Evolutionary conservation across 2,888 invertebrate species (phyloP).

Genomic region (Cataglyphis albicans): DNA sequence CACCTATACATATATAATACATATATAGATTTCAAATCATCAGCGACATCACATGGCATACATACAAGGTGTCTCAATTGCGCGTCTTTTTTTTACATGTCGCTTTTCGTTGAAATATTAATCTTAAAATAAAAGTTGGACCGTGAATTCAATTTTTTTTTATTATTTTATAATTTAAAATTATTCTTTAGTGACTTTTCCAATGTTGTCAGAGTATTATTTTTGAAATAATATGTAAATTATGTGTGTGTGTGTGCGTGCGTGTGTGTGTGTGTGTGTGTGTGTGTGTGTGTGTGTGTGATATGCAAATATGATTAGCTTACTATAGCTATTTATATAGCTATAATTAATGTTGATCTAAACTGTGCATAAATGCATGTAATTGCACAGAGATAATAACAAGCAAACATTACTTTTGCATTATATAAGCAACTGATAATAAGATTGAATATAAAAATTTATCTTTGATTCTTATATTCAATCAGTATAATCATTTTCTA

Average conservation of each 20-base stretch:
- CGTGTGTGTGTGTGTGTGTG: too few relatives aligned
- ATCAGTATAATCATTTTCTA: background rate
- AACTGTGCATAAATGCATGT: background rate
- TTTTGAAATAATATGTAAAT: background rate
- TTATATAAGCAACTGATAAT: conserved; percentile 16
- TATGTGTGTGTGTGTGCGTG: too few relatives aligned
- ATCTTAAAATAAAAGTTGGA: background rate
- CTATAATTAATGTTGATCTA: background rate
- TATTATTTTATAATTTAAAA: background rate
- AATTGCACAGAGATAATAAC: background rate
- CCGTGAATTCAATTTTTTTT: background rate
- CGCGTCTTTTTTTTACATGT: background rate
- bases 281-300: too few relatives aligned
- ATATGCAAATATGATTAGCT: background rate
- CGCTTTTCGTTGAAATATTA: background rate
- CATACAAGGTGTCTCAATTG: background rate
- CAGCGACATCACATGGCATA: background rate
- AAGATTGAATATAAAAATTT: conserved; percentile 17
- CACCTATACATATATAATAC: background rate
- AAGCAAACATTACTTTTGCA: background rate
- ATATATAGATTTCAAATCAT: background rate
- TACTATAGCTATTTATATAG: background rate
- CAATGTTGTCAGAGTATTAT: background rate
- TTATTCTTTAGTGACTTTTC: background rate
- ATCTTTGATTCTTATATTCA: conserved; percentile 15